Conservation (phyloP, 2,797 vertebrate genomes). For the Hyperoplus immaculatus region DNA sequence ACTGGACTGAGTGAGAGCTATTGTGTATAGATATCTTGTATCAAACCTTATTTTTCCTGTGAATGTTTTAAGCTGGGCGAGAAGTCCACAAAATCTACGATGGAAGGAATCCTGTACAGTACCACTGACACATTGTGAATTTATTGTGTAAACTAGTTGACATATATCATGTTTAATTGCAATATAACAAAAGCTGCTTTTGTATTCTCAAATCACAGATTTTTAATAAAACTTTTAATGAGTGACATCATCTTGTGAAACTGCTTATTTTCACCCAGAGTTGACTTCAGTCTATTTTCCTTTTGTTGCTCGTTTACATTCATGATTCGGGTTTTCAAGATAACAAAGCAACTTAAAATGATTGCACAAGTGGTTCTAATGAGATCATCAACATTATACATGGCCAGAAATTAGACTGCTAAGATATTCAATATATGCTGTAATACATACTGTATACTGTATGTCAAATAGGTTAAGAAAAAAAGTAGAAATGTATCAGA, state of each 20-base stretch:
- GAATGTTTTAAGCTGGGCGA: conserved; percentile 22
- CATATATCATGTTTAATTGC: conserved; percentile 1
- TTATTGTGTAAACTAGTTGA: conserved; percentile 38
- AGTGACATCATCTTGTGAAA: background rate
- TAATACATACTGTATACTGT: background rate
- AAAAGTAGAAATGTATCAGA: background rate
- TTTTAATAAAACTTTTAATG: conserved; percentile 66
- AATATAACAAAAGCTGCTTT: conserved; percentile 5
- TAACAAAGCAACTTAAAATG: background rate
- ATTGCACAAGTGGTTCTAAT: background rate
- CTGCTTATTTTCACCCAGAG: background rate
- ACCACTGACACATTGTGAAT: conserved; percentile 40
- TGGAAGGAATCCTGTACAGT: conserved; percentile 35
- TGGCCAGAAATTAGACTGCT: background rate
- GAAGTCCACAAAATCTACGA: background rate
- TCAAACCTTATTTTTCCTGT: conserved; percentile 15
- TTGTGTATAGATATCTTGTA: conserved; percentile 18
- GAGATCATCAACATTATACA: background rate
- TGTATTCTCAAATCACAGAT: conserved; percentile 35
- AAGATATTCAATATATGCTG: background rate
- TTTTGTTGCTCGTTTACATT: background rate
- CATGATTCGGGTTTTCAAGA: background rate
- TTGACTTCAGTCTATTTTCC: background rate
- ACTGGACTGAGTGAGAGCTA: conserved; percentile 39
- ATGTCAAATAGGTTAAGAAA: background rate